Conservation (phyloP, 2,797 vertebrate genomes). For the Liasis olivaceus region DNA sequence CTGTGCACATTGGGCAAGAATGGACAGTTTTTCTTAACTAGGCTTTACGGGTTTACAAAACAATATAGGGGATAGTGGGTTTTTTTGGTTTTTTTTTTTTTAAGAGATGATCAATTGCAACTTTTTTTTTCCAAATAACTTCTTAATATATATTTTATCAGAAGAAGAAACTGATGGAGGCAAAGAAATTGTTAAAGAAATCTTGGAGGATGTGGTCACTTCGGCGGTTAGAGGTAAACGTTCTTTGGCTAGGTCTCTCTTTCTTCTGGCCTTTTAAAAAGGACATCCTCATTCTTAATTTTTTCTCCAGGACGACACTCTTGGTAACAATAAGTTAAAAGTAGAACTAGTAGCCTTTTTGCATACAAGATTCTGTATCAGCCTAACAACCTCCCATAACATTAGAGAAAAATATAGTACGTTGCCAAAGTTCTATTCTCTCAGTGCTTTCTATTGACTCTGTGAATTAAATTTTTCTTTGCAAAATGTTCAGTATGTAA, state of each 20-base stretch:
- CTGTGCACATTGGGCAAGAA: background rate
- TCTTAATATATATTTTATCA: conserved; percentile 53
- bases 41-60: background rate
- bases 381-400: background rate
- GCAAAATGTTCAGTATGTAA: background rate
- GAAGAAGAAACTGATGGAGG: conserved; percentile 61
- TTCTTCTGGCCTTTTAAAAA: conserved; percentile 7
- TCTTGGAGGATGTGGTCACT: conserved; percentile 76
- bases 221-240: conserved; percentile 75
- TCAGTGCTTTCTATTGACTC: background rate
- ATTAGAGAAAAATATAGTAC: background rate
- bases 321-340: background rate
- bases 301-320: background rate
- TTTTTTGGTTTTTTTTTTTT: background rate
- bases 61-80: too few species aligned
- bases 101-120: background rate
- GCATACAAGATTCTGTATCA: background rate
- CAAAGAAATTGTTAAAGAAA: conserved; percentile 75
- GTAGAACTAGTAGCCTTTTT: background rate
- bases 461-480: background rate
- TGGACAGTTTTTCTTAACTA: background rate
- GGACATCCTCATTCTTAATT: background rate
- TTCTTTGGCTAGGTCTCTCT: conserved; percentile 11
- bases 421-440: background rate
- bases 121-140: conserved; percentile 15